Evolutionary conservation across 1,140 invertebrate genomes (phyloP), one percentile per base, ranked within the genome.

Genomic region (Drosophila oshimai): DNA sequence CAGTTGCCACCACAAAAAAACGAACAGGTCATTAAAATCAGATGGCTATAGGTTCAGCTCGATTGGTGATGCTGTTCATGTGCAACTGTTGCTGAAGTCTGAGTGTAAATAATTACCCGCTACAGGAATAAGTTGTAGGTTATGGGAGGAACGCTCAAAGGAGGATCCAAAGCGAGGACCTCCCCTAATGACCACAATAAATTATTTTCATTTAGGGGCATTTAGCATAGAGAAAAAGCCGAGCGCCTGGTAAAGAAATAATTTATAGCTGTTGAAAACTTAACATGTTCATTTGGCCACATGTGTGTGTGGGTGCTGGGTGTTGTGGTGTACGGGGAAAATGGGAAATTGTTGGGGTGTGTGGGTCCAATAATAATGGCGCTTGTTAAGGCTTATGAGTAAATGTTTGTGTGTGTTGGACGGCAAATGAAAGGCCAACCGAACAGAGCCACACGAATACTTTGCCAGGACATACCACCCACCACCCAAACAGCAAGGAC

Each of bases 261-360:
- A 84, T 84, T 84, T 84, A 86, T 86, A 64, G 80, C 71, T 84
- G 79, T 86, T 84, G 80, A 84, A 84, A 84, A 84, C 79, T 86
- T 84, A 84, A 84, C 79, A 84, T 84, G 79, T 84, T 84, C 75
- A 84, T 84, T 84, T 84, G 60, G 79, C 65, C 80, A 68, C 80
- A 86, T 86, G 65, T 83, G 78, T 64, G 41, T 69, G 69, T 54
- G 61, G 39, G 64, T 67, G 53, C n/a, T 51, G 46, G 47, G 41
- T 53, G 49, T 34, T 39, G 6, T 29, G 20, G 46, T 29, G 33
- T 22, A 7, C 5, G 20, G 13, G 31, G 9, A 17, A 50, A 50
- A 36, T 39, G 61, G 55, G 24, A 22, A 57, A 61, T 58, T 60
- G 53, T n/a, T 26, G 13, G 39, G 28, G 34, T 41, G 22, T 31